A percentile compares a stretch with the other conserved stretches of the same genome.
These are phyloP conservation scores for Caenorhabditis latens DNA, from an alignment of 1,140 invertebrate species.

Conservation along the genomic window DNA sequence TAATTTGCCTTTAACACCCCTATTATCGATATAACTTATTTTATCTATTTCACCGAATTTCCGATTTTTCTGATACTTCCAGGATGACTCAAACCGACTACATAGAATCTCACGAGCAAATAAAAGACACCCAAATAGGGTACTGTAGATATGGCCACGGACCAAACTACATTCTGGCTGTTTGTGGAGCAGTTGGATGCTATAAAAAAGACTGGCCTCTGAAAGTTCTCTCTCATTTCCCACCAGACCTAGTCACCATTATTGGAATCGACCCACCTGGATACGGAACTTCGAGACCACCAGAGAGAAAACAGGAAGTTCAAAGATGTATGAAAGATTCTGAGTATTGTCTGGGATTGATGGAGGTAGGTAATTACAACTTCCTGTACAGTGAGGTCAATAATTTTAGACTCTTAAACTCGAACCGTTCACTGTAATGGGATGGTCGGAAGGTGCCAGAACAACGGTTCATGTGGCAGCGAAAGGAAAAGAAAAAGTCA, in stretches of 20 bases:
- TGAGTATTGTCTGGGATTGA: conserved; percentile 72
- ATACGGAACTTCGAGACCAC: conserved; percentile 75
- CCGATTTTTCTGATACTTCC: not conserved
- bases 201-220: conserved; percentile 77
- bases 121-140: conserved; percentile 63
- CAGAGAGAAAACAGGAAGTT: conserved; percentile 75
- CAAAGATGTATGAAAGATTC: conserved; percentile 75
- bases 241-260: conserved; percentile 72
- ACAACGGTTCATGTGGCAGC: conserved; percentile 76
- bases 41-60: not conserved
- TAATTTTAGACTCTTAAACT: conserved; percentile 68
- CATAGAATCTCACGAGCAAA: conserved; percentile 15
- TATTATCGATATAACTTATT: not conserved
- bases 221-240: conserved; percentile 71
- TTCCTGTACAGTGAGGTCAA: not conserved
- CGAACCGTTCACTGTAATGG: conserved; percentile 73
- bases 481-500: conserved; percentile 68
- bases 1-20: not conserved
- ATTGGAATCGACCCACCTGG: conserved; percentile 76
- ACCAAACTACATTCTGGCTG: conserved; percentile 74
- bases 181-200: conserved; percentile 76
- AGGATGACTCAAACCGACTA: conserved; percentile 39
- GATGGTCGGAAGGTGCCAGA: conserved; percentile 76
- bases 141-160: conserved; percentile 72
- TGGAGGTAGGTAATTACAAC: conserved; percentile 60